Evolutionary conservation across 2,888 invertebrate species (phyloP).

Genomic region (Acleris holmiana): DNA sequence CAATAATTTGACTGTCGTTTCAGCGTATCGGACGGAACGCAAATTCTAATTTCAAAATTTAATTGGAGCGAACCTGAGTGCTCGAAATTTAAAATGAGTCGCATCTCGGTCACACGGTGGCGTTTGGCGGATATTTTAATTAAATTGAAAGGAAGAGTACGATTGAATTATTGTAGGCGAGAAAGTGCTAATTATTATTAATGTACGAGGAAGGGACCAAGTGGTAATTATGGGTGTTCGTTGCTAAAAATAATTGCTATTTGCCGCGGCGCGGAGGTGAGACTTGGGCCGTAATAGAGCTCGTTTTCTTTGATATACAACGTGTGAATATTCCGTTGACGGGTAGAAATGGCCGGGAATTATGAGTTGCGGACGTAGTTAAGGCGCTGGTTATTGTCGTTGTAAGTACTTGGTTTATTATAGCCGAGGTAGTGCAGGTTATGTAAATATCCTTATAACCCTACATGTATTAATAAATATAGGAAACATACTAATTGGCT

Average conservation of each 20-base stretch:
- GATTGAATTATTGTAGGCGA: conserved; percentile 65
- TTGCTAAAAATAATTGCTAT: conserved; percentile 43
- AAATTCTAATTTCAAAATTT: conserved; percentile 28
- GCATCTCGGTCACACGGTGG: conserved; percentile 26
- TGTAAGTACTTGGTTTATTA: neutral
- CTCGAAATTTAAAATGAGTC: conserved; percentile 33
- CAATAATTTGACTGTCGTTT: neutral
- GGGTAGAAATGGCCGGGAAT: conserved; percentile 22
- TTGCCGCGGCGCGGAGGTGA: conserved; percentile 24
- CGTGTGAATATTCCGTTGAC: conserved; percentile 30
- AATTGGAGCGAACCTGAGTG: conserved; percentile 25
- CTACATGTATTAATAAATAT: too few species aligned
- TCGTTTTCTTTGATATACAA: conserved; percentile 34
- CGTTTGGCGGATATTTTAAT: conserved; percentile 40
- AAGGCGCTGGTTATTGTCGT: conserved; percentile 13
- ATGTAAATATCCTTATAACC: too few species aligned
- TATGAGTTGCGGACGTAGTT: conserved; percentile 25
- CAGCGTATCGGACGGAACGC: conserved; percentile 4
- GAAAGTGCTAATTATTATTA: conserved; percentile 62
- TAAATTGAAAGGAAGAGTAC: conserved; percentile 56
- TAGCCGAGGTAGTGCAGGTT: too few species aligned
- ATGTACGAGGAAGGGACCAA: conserved; percentile 39
- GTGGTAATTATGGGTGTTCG: conserved; percentile 40
- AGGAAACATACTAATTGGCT: too few species aligned
- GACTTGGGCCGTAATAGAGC: conserved; percentile 32